These are phyloP conservation scores for Ochropleura plecta DNA, from an alignment of 2,888 invertebrate species.

Conservation along the genomic window DNA sequence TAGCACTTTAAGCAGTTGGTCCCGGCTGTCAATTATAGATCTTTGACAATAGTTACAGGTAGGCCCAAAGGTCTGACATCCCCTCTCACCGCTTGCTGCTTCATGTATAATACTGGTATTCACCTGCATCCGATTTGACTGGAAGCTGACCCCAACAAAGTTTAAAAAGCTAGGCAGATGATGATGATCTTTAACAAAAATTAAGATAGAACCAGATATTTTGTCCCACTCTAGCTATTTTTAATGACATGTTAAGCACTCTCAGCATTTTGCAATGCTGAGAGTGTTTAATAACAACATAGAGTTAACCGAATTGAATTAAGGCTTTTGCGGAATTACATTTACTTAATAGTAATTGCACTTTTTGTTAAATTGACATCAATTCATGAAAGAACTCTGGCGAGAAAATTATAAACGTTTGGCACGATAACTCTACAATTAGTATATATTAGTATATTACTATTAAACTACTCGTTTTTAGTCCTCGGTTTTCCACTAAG, in stretches of 20 bases:
- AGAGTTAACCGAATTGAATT: background rate
- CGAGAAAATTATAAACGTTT: conserved; percentile 7
- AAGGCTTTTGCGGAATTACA: background rate
- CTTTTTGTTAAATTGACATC: conserved; percentile 8
- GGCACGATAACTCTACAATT: conserved; percentile 2
- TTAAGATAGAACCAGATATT: background rate
- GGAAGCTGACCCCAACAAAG: no score
- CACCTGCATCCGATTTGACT: no score
- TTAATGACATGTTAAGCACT: background rate
- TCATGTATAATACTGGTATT: no score
- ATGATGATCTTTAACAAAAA: background rate
- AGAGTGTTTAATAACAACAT: background rate
- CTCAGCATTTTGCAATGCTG: no score
- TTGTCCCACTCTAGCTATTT: background rate
- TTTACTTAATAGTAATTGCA: conserved; percentile 8
- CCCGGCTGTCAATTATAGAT: no score
- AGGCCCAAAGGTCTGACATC: no score
- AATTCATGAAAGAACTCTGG: conserved; percentile 12
- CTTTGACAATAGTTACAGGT: no score
- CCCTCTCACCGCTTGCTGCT: no score
- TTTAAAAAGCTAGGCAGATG: no score
- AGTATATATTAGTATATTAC: no score
- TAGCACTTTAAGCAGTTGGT: no score
- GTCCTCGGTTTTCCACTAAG: background rate
- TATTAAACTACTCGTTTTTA: background rate